Conservation (phyloP, 2,113 vertebrate species). For the Arizona elegans region DNA sequence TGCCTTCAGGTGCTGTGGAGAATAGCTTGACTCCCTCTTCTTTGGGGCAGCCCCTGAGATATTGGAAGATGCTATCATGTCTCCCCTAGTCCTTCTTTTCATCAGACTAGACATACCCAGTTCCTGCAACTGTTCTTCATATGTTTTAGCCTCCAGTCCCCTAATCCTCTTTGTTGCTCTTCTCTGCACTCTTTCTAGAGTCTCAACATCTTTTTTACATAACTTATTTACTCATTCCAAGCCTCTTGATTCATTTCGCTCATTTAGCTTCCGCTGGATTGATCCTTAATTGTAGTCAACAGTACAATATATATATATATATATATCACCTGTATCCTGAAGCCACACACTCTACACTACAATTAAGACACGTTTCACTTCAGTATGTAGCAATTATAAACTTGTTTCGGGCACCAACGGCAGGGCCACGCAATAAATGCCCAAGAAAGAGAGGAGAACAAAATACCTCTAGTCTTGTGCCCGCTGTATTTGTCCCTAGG, state of each 20-base stretch:
- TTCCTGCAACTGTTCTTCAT: no score
- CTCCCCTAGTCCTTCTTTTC: no score
- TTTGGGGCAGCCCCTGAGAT: no score
- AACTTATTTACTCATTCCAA: neutral
- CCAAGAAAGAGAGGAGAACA: neutral
- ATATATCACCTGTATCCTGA: neutral
- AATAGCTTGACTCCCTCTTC: no score
- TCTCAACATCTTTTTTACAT: no score
- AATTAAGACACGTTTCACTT: neutral
- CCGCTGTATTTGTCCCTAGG: constrained; percentile 4
- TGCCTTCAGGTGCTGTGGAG: no score
- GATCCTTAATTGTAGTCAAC: neutral
- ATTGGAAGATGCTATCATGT: no score
- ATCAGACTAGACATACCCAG: no score
- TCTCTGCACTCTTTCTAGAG: no score
- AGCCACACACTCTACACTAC: neutral
- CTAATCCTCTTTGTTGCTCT: no score
- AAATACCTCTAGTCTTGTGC: neutral
- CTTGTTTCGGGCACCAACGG: neutral
- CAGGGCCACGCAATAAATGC: neutral
- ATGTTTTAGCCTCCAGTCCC: no score
- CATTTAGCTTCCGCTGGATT: neutral
- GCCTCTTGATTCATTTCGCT: neutral
- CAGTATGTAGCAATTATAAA: neutral
- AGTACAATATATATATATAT: neutral